phyloP scores from a whole-genome alignment of 2,113 vertebrate species.

The Grallaria varia region DNA sequence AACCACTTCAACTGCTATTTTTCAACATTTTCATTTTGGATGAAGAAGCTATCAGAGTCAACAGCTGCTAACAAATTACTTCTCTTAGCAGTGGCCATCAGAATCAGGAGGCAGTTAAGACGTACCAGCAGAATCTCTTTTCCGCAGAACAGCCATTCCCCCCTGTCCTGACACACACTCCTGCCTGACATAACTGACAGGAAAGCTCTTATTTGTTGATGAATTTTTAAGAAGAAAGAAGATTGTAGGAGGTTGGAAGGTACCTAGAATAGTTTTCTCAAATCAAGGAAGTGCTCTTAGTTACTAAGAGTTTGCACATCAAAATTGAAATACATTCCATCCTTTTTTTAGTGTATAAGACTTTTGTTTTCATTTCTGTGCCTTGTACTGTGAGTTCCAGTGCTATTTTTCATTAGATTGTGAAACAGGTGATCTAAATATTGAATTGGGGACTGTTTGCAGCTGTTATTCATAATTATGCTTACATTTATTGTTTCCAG shows the following conservation, averaged over 20 bases:
- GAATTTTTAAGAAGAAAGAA: not conserved
- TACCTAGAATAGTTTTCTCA: not conserved
- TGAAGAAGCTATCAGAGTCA: not conserved
- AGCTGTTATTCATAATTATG: not conserved
- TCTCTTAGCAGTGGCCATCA: not conserved
- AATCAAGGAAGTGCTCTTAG: not conserved
- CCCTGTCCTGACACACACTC: not conserved
- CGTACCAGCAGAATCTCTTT: not conserved
- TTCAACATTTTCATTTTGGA: not conserved
- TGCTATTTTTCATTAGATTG: not conserved
- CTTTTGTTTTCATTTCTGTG: not conserved
- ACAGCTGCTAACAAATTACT: not conserved
- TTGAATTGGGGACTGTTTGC: not conserved
- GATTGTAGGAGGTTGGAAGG: not conserved
- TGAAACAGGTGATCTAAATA: not conserved
- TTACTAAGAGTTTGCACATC: not conserved
- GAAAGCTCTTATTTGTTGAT: not conserved
- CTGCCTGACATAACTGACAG: not conserved
- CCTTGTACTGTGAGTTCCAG: not conserved
- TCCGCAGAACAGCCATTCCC: not conserved
- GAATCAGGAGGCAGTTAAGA: not conserved
- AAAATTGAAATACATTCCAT: not conserved
- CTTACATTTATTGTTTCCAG: not conserved
- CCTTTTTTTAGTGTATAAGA: not conserved
- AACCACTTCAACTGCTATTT: not conserved